Evolutionary conservation across 2,888 invertebrate genomes (phyloP), one percentile per base, ranked within the genome.

Genomic region (Thereva nobilitata): DNA sequence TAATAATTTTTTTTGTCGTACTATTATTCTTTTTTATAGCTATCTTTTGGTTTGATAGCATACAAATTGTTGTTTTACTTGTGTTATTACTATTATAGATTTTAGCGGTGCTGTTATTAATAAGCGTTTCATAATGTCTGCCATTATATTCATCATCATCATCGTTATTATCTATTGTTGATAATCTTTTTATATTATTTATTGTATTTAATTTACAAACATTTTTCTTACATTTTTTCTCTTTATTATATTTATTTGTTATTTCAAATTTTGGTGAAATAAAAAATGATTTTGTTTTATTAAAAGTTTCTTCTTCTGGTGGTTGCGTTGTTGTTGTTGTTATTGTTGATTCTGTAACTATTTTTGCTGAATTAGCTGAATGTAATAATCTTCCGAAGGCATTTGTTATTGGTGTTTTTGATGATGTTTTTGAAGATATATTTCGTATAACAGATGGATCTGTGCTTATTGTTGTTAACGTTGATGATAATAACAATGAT

Each of bases 51-150:
- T 50, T 61, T 50, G 61, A 35, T 50, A 50, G 41, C 50, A 41
- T 61, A 40, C 12, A 23, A 23, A n/a, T 40, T 4, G 40, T 12
- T 54, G 38, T 47, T 45, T 8, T 12, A 37, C n/a, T 54, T 37
- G 9, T 45, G 10, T 40, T 37, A 37, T 8, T 45, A 10, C 37
- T 45, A 6, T 12, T 41, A 35, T 37, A 61, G n/a, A n/a, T 38
- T 50, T 61, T 61, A 5, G 5, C 40, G 23, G 23, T 23, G 50
- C 61, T 50, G 40, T 9, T 61, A 9, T 50, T 61, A n/a, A 61
- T 34, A 50, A 61, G 61, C 35, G 61, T 61, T 40, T 61, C 61
- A 50, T 61, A 61, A 50, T 50, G 50, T 50, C 61, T 34, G 34
- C n/a, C 42, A 4, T 41, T 50, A 5, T 34, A 49, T 34, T 50